Evolutionary conservation across 2,888 invertebrate genomes (phyloP).

Genomic region (Andrena flavipes): DNA sequence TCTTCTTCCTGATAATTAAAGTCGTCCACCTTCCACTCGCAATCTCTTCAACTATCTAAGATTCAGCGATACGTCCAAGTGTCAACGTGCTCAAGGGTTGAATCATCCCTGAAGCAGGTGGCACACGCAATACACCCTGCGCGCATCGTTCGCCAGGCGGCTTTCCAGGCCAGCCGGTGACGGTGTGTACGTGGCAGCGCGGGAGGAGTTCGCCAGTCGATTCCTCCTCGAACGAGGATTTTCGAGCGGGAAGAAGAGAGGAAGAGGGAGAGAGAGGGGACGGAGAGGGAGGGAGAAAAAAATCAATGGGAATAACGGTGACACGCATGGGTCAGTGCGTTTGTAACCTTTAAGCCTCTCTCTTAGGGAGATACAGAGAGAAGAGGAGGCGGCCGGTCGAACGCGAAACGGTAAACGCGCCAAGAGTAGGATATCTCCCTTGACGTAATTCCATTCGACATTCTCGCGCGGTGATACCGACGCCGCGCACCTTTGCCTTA

Average conservation of each 20-base stretch:
- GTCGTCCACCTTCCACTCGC: no score
- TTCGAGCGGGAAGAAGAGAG: slow-evolving; percentile 16
- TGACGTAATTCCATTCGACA: slow-evolving; percentile 75
- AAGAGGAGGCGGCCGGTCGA: slow-evolving; percentile 57
- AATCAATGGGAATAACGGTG: slow-evolving; percentile 75
- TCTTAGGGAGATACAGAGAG: slow-evolving; percentile 33
- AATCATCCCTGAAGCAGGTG: no score
- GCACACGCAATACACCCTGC: no score
- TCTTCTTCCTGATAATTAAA: no score
- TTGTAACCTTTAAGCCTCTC: slow-evolving; percentile 70
- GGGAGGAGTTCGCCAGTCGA: slow-evolving; percentile 32
- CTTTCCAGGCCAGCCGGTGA: slow-evolving; percentile 8
- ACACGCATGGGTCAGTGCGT: slow-evolving; percentile 76
- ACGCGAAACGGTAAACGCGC: slow-evolving; percentile 72
- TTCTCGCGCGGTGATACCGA: slow-evolving; percentile 70
- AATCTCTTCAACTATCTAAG: no score
- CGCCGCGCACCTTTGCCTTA: slow-evolving; percentile 55
- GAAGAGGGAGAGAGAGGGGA: not conserved
- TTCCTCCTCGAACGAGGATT: slow-evolving; percentile 38
- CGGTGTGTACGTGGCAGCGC: slow-evolving; percentile 27
- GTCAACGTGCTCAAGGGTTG: no score
- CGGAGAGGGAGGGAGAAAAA: slow-evolving; percentile 51
- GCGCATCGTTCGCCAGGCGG: slow-evolving; percentile 29
- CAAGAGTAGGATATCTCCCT: slow-evolving; percentile 71
- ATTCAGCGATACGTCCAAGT: no score